A percentile compares a stretch with the other conserved stretches of the same genome.
These are phyloP conservation scores for Macrotus californicus DNA, from an alignment of 2,113 vertebrate genomes.

Conservation along the genomic window DNA sequence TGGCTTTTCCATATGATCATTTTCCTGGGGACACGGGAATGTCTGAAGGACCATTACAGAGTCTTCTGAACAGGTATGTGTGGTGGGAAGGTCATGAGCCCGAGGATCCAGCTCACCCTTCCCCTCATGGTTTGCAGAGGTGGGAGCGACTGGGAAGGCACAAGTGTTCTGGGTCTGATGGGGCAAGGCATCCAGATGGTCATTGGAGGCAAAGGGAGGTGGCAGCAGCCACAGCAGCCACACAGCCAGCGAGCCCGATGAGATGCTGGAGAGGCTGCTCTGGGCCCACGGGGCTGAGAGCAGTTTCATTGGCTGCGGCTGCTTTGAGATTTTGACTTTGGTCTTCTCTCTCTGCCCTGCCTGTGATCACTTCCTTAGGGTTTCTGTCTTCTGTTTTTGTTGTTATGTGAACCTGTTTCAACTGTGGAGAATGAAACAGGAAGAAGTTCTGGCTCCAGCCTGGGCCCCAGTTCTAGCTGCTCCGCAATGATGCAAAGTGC, in stretches of 20 bases:
- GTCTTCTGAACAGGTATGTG: not conserved
- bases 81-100: not conserved
- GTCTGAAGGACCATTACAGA: not conserved
- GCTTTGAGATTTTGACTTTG: not conserved
- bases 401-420: not conserved
- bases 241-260: not conserved
- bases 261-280: not conserved
- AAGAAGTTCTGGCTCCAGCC: not conserved
- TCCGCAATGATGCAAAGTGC: not conserved
- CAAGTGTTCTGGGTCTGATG: not conserved
- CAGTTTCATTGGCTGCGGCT: not conserved
- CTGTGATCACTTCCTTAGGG: not conserved
- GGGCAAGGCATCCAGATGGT: not conserved
- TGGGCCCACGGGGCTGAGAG: fast-evolving
- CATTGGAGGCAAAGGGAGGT: not conserved
- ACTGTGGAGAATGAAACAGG: not conserved
- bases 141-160: not conserved
- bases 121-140: not conserved
- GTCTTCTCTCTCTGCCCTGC: not conserved
- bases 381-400: not conserved
- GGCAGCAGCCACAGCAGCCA: no score
- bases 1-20: not conserved
- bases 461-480: not conserved
- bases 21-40: not conserved
- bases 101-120: not conserved